phyloP scores from a whole-genome alignment of 1,140 invertebrate genomes.

The Drosophila leontia region DNA sequence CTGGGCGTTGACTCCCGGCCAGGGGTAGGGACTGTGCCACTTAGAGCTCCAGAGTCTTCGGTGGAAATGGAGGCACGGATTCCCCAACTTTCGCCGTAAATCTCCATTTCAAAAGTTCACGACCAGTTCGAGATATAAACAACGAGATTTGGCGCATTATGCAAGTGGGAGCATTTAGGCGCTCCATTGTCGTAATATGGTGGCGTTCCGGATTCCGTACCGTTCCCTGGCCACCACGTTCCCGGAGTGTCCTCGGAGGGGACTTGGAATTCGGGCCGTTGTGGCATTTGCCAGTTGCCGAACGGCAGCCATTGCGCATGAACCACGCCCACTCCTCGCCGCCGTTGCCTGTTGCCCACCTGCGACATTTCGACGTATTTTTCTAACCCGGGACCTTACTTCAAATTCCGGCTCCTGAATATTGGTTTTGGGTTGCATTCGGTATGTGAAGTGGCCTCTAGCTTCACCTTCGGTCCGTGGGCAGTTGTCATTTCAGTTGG shows the following conservation, averaged over 20 bases:
- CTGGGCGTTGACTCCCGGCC: constrained; percentile 5
- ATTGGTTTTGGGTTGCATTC: constrained; percentile 8
- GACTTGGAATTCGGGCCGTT: neutral
- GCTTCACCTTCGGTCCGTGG: neutral
- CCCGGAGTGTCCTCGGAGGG: constrained; percentile 30
- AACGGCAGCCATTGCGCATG: constrained; percentile 43
- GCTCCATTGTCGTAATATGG: constrained; percentile 22
- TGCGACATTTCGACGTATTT: constrained; percentile 36
- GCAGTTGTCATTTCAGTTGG: constrained; percentile 15
- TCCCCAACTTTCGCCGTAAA: constrained; percentile 39
- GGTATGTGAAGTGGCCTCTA: constrained; percentile 26
- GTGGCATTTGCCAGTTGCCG: constrained; percentile 48
- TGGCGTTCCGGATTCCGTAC: constrained; percentile 35
- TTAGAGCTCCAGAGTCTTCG: neutral
- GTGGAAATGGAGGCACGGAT: neutral
- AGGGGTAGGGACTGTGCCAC: constrained; percentile 6
- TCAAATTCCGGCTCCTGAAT: constrained; percentile 2
- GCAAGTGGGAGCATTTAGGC: constrained; percentile 63
- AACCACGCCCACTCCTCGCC: constrained; percentile 31
- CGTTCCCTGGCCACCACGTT: constrained; percentile 60
- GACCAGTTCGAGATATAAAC: constrained; percentile 41
- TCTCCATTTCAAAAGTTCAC: constrained; percentile 47
- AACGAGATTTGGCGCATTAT: constrained; percentile 55
- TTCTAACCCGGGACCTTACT: constrained; percentile 12
- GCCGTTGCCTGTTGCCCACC: constrained; percentile 24